A percentile compares a stretch with the other conserved stretches of the same genome.
phyloP scores from a whole-genome alignment of 2,113 vertebrate genomes.

The Erythrocercus mccallii region DNA sequence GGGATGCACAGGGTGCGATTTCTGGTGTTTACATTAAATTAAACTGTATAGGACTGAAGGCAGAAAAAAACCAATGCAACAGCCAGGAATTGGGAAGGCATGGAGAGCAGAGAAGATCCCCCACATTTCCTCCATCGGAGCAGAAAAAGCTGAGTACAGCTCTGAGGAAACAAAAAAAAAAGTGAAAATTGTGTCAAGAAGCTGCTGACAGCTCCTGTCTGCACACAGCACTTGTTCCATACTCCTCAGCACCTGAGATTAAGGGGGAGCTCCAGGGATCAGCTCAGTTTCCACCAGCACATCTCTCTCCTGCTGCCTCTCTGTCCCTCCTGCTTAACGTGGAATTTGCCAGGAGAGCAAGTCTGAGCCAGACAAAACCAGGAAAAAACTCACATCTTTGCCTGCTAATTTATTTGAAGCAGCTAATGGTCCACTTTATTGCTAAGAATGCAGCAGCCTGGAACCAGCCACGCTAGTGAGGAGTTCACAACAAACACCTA shows the following conservation, averaged over 20 bases:
- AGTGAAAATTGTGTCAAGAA: not conserved
- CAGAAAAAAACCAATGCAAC: not conserved
- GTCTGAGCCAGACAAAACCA: not conserved
- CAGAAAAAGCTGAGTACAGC: not conserved
- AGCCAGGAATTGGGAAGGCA: not conserved
- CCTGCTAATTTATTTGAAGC: not conserved
- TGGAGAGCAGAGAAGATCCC: not conserved
- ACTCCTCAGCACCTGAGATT: not conserved
- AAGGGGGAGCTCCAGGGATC: not conserved
- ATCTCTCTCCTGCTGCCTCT: not conserved
- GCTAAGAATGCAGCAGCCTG: not conserved
- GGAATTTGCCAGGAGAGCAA: not conserved
- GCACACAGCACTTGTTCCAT: not conserved
- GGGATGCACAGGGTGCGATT: not conserved
- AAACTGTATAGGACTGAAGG: not conserved
- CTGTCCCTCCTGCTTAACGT: not conserved
- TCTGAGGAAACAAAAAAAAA: not conserved
- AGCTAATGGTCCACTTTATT: not conserved
- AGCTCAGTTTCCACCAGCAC: not conserved
- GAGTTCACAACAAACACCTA: not conserved
- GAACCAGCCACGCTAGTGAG: not conserved
- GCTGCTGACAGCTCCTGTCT: not conserved
- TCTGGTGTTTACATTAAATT: not conserved
- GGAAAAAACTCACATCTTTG: not conserved
- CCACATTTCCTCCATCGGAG: not conserved